Evolutionary conservation across 2,888 invertebrate species (phyloP).

Genomic region (Drosophila paucipuncta): DNA sequence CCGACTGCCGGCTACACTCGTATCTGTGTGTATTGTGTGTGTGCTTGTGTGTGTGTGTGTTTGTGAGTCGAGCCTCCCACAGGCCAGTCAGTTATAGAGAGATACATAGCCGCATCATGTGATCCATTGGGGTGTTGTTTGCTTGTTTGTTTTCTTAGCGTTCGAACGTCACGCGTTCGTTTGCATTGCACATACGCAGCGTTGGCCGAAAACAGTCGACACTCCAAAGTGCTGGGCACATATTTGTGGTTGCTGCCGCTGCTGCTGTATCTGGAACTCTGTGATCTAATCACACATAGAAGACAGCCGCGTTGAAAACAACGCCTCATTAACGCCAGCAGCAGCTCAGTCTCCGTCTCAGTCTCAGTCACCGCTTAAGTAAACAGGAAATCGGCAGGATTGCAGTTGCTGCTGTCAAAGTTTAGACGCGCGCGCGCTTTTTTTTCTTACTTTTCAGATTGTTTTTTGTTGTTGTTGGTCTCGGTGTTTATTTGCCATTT

Average conservation of each 20-base stretch:
- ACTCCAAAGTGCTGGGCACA: conserved; percentile 57
- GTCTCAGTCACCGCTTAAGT: conserved; percentile 29
- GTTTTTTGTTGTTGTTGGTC: conserved; percentile 18
- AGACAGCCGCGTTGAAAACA: conserved; percentile 15
- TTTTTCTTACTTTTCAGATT: conserved; percentile 2
- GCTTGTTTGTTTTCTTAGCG: conserved; percentile 64
- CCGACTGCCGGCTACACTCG: conserved; percentile 28
- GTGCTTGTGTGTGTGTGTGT: conserved; percentile 1
- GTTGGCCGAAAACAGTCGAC: conserved; percentile 58
- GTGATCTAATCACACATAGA: conserved; percentile 54
- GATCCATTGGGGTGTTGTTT: conserved; percentile 44
- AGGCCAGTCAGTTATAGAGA: conserved; percentile 26
- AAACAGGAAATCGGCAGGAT: conserved; percentile 74
- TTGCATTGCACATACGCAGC: conserved; percentile 70
- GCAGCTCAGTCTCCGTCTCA: conserved; percentile 33
- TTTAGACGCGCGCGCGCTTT: conserved; percentile 56
- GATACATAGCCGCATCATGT: conserved; percentile 39
- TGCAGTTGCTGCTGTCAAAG: conserved; percentile 30
- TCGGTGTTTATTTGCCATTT: conserved; percentile 35
- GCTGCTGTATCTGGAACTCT: conserved; percentile 8
- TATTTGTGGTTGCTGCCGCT: conserved; percentile 36
- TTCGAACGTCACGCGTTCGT: conserved; percentile 67
- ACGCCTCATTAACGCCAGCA: conserved; percentile 63
- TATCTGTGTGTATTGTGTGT: neutral
- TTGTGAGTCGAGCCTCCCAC: conserved; percentile 66